Percentiles rank a stretch among this genome's conserved stretches.
Evolutionary conservation across 2,113 vertebrate genomes (phyloP).

Genomic region (Barbus barbus): DNA sequence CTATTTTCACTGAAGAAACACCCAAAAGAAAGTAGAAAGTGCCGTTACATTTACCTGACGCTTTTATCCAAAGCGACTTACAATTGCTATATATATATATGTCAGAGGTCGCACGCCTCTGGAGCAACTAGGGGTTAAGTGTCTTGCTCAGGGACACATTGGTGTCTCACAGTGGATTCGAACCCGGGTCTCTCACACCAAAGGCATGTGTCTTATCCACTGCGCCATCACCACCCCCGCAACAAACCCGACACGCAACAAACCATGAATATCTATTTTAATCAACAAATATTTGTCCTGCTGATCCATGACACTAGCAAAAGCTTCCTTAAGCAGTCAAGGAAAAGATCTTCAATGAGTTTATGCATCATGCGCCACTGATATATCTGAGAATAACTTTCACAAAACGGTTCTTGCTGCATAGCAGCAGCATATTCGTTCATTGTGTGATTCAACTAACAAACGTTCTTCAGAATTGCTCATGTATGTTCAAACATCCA

Average conservation of each 20-base stretch:
- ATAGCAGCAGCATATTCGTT: background rate
- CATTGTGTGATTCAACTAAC: background rate
- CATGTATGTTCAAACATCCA: background rate
- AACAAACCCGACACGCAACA: too few species aligned
- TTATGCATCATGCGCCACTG: background rate
- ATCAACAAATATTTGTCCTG: background rate
- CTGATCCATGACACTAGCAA: background rate
- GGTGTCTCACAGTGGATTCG: too few species aligned
- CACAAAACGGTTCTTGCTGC: background rate
- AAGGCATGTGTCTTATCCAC: too few species aligned
- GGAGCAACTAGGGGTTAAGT: too few species aligned
- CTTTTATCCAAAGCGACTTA: too few species aligned
- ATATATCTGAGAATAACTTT: slow-evolving; percentile 7
- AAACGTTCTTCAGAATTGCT: too few species aligned
- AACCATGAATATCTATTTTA: slow-evolving; percentile 1
- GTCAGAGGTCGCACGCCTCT: too few species aligned
- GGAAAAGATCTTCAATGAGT: slow-evolving; percentile 6
- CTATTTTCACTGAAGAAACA: slow-evolving; percentile 32
- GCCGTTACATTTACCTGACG: too few species aligned
- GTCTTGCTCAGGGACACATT: too few species aligned
- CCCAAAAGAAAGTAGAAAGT: background rate
- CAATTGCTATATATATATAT: too few species aligned
- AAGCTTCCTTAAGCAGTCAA: background rate
- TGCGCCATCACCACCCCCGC: too few species aligned
- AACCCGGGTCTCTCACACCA: too few species aligned